phyloP scores from a whole-genome alignment of 2,113 vertebrate species.

The Dipodomys merriami region DNA sequence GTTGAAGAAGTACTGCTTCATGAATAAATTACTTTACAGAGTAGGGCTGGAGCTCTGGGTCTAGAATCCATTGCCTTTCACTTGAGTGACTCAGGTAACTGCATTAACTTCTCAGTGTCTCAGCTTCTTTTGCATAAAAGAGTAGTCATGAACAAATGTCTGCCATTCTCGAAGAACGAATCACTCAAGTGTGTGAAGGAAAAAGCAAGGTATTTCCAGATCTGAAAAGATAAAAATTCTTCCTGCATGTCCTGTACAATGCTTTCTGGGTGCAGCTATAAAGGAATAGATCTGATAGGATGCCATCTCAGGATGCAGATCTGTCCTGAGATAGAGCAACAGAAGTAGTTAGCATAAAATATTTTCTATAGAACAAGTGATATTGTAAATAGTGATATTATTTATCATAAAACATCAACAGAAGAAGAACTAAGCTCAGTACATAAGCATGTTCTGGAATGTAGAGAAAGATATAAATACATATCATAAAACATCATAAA shows the following conservation, averaged over 20 bases:
- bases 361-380: background rate
- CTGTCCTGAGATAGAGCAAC: background rate
- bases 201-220: background rate
- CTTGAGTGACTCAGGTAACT: no score
- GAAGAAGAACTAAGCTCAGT: background rate
- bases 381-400: background rate
- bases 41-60: background rate
- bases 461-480: background rate
- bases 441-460: background rate
- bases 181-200: background rate
- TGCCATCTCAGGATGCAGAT: background rate
- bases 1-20: background rate
- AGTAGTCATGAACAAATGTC: background rate
- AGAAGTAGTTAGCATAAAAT: background rate
- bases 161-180: background rate
- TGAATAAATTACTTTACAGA: background rate
- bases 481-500: background rate
- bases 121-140: background rate
- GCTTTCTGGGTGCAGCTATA: background rate
- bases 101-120: background rate
- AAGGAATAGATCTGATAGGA: background rate
- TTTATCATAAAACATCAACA: no score
- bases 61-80: background rate
- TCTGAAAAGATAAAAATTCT: background rate
- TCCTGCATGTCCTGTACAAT: background rate